Evolutionary conservation across 2,797 vertebrate species (phyloP), one percentile per base, ranked within the genome.

Genomic region (Eulemur mongoz): DNA sequence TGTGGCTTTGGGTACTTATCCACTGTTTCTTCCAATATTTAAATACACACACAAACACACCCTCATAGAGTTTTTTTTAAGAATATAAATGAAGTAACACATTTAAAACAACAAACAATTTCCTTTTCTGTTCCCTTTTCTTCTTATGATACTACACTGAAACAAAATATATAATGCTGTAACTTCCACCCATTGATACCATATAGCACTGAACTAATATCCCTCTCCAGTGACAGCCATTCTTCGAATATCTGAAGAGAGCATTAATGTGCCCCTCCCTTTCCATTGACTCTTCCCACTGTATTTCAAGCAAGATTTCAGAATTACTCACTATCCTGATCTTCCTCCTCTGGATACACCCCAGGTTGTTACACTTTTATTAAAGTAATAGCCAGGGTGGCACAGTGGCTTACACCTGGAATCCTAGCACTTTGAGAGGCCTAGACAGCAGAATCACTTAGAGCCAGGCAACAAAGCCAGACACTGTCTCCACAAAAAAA

Each of bases 71-170:
- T 81, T 86, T 89, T 76, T 82, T 25, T 79, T 25, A 94, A 80
- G 80, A 89, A 70, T n/a, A 57, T 57, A 81, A 91, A 83, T 59
- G 17, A 79, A 59, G 20, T 93, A 88, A 92, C n/a, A 79, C 80
- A 82, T 61, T 92, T 79, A 75, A 91, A 96, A 93, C 63, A 81
- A 85, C 40, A 75, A 93, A 82, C 48, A 82, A 63, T 78, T 93
- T 87, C n/a, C 22, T 81, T 95, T 79, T 78, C 88, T 96, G 85
- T 54, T 32, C 23, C 45, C 38, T 93, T 70, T 90, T 52, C 57
- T 90, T 40, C 30, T 84, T 95, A 65, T 0, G 12, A 18, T 25
- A 35, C 90, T 83, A 83, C 11, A 84, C 17, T 75, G 38, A 65
- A 50, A 86, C 65, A 91, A 91, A 91, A 89, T 61, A 76, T 1